Evolutionary conservation across 92 coral and sea anemone species (phyloP).

Genomic region (Blastomussa wellsi): DNA sequence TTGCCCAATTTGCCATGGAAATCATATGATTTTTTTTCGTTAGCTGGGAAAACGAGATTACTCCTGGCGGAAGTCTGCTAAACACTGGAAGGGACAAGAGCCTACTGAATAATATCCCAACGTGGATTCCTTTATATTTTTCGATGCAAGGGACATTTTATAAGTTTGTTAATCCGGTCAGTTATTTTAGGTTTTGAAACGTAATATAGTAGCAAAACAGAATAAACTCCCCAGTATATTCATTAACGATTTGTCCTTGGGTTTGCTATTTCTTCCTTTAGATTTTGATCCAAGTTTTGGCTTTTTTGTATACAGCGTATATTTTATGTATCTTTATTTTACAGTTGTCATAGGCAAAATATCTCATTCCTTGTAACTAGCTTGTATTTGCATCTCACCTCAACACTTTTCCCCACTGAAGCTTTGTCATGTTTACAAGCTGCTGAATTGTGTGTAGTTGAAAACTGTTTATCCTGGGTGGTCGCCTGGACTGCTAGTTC

Average conservation of each 20-base stretch:
- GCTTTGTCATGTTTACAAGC: not conserved
- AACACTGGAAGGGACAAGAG: not conserved
- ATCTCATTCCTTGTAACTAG: not conserved
- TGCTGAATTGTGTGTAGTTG: not conserved
- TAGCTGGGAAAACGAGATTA: not conserved
- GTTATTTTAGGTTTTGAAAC: not conserved
- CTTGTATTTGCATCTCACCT: not conserved
- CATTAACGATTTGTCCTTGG: not conserved
- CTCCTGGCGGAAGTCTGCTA: not conserved
- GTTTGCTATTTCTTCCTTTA: not conserved
- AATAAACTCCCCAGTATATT: not conserved
- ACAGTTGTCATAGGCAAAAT: not conserved
- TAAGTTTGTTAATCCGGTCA: not conserved
- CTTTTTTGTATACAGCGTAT: not conserved
- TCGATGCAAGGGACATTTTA: conserved; percentile 10
- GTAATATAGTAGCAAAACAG: not conserved
- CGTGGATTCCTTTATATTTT: not conserved
- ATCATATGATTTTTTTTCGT: not conserved
- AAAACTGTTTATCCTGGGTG: not conserved
- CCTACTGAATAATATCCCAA: not conserved
- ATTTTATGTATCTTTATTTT: not conserved
- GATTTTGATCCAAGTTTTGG: not conserved
- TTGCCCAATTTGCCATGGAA: not conserved
- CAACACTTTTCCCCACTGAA: not conserved
- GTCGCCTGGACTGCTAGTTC: too few relatives aligned